Percentiles rank a stretch among this genome's conserved stretches.
These are phyloP conservation scores for Platyscapa corneri DNA, from an alignment of 1,140 invertebrate species.

Conservation along the genomic window DNA sequence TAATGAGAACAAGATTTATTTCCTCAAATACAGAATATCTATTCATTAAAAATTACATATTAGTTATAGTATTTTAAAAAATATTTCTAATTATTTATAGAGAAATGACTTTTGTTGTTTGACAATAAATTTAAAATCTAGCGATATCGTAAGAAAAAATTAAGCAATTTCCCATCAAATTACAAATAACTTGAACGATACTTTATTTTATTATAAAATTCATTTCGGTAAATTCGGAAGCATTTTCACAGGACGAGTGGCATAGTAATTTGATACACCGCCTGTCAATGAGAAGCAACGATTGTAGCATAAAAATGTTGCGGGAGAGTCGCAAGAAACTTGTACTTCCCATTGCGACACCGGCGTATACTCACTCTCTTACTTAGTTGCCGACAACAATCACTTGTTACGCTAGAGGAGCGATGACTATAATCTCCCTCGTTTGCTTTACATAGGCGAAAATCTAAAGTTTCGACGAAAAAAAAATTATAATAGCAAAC, in stretches of 20 bases:
- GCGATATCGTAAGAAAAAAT: not conserved
- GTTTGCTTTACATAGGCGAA: not conserved
- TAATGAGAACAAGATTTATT: too few species aligned
- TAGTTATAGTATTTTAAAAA: not conserved
- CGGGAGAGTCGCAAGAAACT: slow-evolving; percentile 63
- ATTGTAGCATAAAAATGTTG: slow-evolving; percentile 57
- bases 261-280: not conserved
- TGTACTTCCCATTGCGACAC: slow-evolving; percentile 73
- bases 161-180: too few species aligned
- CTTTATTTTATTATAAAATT: not conserved
- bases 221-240: not conserved
- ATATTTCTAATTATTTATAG: not conserved
- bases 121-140: not conserved
- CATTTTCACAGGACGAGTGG: not conserved
- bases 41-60: too few species aligned
- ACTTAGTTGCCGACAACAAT: slow-evolving; percentile 64
- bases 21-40: too few species aligned
- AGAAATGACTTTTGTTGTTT: not conserved
- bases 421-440: not conserved
- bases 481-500: not conserved
- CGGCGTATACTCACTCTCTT: slow-evolving; percentile 24
- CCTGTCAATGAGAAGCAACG: slow-evolving; percentile 67
- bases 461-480: not conserved
- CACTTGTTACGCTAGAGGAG: slow-evolving; percentile 60
- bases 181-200: not conserved